Percentiles rank a stretch among this genome's conserved stretches.
Evolutionary conservation across 2,888 invertebrate genomes (phyloP).

Genomic region (Hydriomena furcata): DNA sequence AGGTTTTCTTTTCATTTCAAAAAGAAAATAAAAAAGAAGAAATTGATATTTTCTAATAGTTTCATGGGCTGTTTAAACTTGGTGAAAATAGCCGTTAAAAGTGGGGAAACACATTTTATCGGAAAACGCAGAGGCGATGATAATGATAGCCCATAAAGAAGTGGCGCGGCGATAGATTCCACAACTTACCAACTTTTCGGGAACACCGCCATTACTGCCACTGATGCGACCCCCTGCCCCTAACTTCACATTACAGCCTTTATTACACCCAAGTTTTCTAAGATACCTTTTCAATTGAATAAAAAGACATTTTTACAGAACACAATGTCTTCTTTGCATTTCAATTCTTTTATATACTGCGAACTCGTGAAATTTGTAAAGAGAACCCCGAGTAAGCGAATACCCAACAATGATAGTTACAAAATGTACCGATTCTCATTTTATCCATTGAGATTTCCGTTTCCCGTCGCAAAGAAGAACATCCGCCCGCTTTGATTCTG

Average conservation of each 20-base stretch:
- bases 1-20: no score
- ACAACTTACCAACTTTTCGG: slow-evolving; percentile 78
- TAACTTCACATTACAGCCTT: slow-evolving; percentile 46
- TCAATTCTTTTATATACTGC: slow-evolving; percentile 21
- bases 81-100: slow-evolving; percentile 68
- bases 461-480: slow-evolving; percentile 70
- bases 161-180: slow-evolving; percentile 74
- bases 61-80: slow-evolving; percentile 70
- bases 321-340: slow-evolving; percentile 21
- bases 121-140: slow-evolving; percentile 74
- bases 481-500: slow-evolving; percentile 78
- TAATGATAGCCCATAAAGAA: slow-evolving; percentile 80
- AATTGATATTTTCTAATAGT: slow-evolving; percentile 67
- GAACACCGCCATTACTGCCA: slow-evolving; percentile 69
- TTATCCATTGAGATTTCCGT: slow-evolving; percentile 67
- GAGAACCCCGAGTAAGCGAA: slow-evolving; percentile 32
- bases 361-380: slow-evolving; percentile 28
- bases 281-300: slow-evolving; percentile 21
- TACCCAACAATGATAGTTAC: slow-evolving; percentile 40
- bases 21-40: slow-evolving; percentile 17
- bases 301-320: slow-evolving; percentile 6
- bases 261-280: slow-evolving; percentile 19
- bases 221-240: slow-evolving; percentile 63
- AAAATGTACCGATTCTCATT: slow-evolving; percentile 58
- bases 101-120: slow-evolving; percentile 78